Evolutionary conservation across 2,797 vertebrate species (phyloP).

Genomic region (Aphelocoma californica): DNA sequence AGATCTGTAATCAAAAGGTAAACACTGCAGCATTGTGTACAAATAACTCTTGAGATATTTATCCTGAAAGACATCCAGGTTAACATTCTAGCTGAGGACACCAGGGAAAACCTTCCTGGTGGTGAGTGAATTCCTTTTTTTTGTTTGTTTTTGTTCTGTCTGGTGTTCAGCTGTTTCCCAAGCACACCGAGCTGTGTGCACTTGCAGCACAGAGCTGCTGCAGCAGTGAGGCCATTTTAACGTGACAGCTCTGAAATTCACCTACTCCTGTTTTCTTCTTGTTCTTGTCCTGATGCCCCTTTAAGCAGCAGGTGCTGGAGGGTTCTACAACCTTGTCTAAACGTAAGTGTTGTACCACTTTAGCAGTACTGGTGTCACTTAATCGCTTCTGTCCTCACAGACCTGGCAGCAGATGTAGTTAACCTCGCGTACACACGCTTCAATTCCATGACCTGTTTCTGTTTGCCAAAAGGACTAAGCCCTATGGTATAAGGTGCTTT

Average conservation of each 20-base stretch:
- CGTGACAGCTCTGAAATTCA: not conserved
- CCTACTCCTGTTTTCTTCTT: not conserved
- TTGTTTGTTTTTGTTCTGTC: not conserved
- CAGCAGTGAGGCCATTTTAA: not conserved
- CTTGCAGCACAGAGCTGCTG: not conserved
- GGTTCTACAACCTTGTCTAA: not conserved
- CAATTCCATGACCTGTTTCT: not conserved
- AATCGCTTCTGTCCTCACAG: not conserved
- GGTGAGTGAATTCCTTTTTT: not conserved
- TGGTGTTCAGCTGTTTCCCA: slow-evolving; percentile 5
- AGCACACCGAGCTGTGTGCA: not conserved
- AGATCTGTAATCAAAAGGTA: slow-evolving; percentile 69
- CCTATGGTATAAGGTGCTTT: not conserved
- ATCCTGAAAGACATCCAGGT: slow-evolving; percentile 55
- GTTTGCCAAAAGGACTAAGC: not conserved
- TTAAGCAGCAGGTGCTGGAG: not conserved
- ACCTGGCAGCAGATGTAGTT: not conserved
- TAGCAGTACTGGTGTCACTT: not conserved
- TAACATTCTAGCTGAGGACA: slow-evolving; percentile 30
- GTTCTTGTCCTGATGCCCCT: not conserved
- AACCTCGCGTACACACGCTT: not conserved
- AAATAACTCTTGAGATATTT: slow-evolving; percentile 60
- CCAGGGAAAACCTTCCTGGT: slow-evolving; percentile 47
- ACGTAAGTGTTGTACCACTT: not conserved
- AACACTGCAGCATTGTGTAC: slow-evolving; percentile 46